A percentile compares a stretch with the other conserved stretches of the same genome.
Evolutionary conservation across 2,113 vertebrate genomes (phyloP).

Genomic region (Anarhynchus alexandrinus): DNA sequence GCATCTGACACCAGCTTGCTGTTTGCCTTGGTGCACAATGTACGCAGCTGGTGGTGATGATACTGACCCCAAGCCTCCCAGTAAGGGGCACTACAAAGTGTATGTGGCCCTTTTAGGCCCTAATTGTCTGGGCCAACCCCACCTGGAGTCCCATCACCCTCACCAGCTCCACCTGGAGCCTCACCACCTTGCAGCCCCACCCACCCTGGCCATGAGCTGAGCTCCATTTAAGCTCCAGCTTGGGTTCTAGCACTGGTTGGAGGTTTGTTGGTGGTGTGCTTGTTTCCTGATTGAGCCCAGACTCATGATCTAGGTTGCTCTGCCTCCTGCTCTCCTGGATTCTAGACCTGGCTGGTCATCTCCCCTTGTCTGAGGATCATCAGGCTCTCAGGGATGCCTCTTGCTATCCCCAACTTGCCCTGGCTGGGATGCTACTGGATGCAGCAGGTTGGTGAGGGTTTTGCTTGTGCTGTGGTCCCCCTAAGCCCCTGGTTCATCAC

Average conservation of each 20-base stretch:
- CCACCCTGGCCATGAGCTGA: too few species aligned
- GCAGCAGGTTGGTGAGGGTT: not conserved
- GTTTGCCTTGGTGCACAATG: too few species aligned
- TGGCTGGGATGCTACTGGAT: not conserved
- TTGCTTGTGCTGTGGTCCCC: not conserved
- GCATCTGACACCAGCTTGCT: too few species aligned
- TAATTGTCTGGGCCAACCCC: not conserved
- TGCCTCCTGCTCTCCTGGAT: not conserved
- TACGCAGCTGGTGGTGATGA: too few species aligned
- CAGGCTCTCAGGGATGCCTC: accelerated
- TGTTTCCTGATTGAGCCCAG: accelerated
- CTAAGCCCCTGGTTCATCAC: accelerated
- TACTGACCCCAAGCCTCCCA: not conserved
- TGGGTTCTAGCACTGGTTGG: accelerated
- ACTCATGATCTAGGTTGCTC: accelerated
- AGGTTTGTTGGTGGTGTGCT: accelerated
- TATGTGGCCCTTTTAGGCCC: too few species aligned
- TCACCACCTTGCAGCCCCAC: not conserved
- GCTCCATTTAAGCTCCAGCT: not conserved
- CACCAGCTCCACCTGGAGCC: not conserved
- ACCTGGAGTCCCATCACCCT: not conserved
- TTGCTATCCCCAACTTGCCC: accelerated
- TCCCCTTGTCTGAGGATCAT: not conserved
- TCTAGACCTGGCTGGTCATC: not conserved
- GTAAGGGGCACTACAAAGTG: too few species aligned